These are phyloP conservation scores for Chionodraco myersi DNA, from an alignment of 2,113 vertebrate species.

Conservation along the genomic window DNA sequence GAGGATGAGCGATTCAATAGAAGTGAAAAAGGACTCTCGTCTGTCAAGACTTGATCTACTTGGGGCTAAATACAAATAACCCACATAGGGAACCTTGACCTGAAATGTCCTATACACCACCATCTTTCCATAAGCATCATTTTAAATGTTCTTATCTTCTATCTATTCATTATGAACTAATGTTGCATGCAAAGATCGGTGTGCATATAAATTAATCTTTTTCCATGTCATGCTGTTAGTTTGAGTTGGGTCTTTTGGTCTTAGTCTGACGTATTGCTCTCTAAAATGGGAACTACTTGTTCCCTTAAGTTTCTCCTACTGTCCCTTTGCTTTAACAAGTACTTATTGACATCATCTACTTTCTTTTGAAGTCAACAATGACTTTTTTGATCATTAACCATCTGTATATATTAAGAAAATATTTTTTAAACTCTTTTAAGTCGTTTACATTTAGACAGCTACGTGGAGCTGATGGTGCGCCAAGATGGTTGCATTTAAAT, in stretches of 20 bases:
- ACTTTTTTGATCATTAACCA: no score
- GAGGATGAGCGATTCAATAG: neutral
- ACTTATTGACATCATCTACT: no score
- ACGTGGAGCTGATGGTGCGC: neutral
- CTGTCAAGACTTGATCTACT: conserved; percentile 27
- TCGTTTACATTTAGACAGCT: neutral
- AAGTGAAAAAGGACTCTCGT: conserved; percentile 12
- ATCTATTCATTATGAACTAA: neutral
- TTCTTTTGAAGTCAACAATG: no score
- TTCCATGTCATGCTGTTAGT: neutral
- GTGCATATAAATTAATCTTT: neutral
- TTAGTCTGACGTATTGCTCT: neutral
- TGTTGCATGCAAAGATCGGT: neutral
- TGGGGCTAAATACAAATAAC: conserved; percentile 58
- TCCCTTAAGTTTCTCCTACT: neutral
- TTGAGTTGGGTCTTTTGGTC: neutral
- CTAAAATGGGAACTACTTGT: neutral
- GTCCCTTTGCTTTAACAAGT: no score
- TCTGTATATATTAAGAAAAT: no score
- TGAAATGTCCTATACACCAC: conserved; percentile 6
- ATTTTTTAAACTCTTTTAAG: no score
- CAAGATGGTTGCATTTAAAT: conserved; percentile 16
- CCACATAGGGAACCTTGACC: conserved; percentile 56
- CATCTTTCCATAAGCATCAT: neutral
- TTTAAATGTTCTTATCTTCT: neutral